These are phyloP conservation scores for Galeopterus variegatus DNA, from an alignment of 2,113 vertebrate genomes.

Conservation along the genomic window DNA sequence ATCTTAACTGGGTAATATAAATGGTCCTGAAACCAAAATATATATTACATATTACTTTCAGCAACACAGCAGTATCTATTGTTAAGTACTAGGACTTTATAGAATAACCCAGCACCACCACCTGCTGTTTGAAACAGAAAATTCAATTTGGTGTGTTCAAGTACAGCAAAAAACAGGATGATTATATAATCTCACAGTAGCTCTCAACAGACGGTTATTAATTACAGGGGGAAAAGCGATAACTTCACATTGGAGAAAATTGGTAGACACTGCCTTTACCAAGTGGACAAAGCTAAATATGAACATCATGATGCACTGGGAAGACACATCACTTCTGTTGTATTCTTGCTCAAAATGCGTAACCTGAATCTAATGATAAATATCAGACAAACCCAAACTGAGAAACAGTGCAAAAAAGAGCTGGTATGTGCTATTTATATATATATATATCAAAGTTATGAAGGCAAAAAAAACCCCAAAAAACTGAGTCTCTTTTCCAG, in stretches of 20 bases:
- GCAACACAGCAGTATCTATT: constrained; percentile 10
- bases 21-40: background rate
- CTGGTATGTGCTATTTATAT: background rate
- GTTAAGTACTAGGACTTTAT: background rate
- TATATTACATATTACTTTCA: background rate
- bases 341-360: background rate
- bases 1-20: background rate
- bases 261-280: background rate
- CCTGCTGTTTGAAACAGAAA: constrained; percentile 86
- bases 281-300: background rate
- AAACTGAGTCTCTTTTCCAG: background rate
- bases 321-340: background rate
- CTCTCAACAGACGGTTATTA: background rate
- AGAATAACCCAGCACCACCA: constrained; percentile 84
- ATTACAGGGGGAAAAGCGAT: background rate
- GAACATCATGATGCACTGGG: too few relatives aligned
- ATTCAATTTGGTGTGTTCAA: background rate
- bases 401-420: background rate
- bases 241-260: background rate
- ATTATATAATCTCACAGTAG: background rate
- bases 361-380: background rate
- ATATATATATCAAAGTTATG: background rate
- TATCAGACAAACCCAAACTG: background rate
- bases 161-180: background rate
- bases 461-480: background rate